Evolutionary conservation across 2,113 vertebrate genomes (phyloP).

Genomic region (Athene cunicularia): DNA sequence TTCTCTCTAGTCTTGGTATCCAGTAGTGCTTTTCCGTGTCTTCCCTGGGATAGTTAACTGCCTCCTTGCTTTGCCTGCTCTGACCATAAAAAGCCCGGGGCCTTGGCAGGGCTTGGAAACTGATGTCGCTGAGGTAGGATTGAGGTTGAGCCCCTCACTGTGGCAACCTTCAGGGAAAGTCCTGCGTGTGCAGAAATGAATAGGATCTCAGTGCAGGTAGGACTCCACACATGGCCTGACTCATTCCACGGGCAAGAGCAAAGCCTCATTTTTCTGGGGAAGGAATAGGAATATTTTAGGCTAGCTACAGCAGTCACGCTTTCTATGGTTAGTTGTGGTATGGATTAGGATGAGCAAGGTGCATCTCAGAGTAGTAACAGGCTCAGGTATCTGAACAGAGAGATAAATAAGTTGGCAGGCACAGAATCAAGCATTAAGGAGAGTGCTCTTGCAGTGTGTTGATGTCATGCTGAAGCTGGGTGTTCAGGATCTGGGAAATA

Average conservation of each 20-base stretch:
- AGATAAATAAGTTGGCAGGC: background rate
- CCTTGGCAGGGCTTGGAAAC: background rate
- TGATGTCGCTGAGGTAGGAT: background rate
- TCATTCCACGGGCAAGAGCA: background rate
- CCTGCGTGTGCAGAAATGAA: rapidly evolving
- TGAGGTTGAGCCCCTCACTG: background rate
- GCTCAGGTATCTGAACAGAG: background rate
- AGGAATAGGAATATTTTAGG: background rate
- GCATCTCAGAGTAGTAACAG: background rate
- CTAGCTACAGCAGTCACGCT: background rate
- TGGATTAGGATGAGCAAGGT: background rate
- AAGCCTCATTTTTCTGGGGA: background rate
- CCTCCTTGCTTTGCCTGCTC: background rate
- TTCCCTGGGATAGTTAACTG: background rate
- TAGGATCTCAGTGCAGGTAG: background rate
- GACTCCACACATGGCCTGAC: background rate
- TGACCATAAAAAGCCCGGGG: background rate
- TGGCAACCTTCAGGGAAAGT: background rate
- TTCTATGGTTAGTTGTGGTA: background rate
- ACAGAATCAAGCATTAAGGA: background rate
- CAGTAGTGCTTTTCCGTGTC: background rate
- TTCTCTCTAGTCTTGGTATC: background rate
- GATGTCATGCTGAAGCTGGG: background rate
- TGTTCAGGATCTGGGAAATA: background rate
- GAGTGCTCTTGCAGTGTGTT: background rate